Evolutionary conservation across 2,888 invertebrate species (phyloP).

Genomic region (Dorcus hopei): DNA sequence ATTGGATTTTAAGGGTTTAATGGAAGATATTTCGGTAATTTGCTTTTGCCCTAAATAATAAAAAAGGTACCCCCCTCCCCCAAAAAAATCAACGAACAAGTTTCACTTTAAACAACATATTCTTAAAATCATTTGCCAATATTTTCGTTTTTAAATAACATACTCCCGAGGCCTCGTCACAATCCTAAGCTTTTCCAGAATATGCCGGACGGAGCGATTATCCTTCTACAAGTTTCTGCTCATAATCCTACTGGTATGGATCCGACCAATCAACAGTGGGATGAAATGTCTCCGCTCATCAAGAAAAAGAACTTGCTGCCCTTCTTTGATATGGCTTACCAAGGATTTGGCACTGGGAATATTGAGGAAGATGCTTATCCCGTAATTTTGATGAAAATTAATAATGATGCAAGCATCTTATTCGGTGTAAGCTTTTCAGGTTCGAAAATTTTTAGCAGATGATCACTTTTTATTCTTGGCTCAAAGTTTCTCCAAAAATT

Average conservation of each 20-base stretch:
- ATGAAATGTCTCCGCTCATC: conserved; percentile 76
- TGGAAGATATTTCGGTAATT: conserved; percentile 54
- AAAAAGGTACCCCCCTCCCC: no score
- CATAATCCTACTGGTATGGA: conserved; percentile 99
- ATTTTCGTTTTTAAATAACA: no score
- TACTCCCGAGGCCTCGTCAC: no score
- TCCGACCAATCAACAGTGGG: conserved; percentile 85
- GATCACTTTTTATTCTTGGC: conserved; percentile 84
- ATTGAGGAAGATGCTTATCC: conserved; percentile 86
- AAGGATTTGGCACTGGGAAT: conserved; percentile 90
- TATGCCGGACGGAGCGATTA: conserved; percentile 86
- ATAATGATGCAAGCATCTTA: neutral
- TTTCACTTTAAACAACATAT: no score
- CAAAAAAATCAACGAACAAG: no score
- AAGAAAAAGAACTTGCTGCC: conserved; percentile 80
- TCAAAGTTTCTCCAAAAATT: conserved; percentile 97
- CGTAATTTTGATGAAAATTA: conserved; percentile 52
- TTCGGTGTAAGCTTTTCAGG: neutral
- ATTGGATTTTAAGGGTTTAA: conserved; percentile 61
- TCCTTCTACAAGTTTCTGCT: conserved; percentile 94
- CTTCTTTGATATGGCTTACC: conserved; percentile 99
- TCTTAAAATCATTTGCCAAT: neutral
- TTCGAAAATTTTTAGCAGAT: conserved; percentile 68
- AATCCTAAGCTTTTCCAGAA: conserved; percentile 59
- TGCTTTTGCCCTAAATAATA: no score